phyloP scores from a whole-genome alignment of 2,797 vertebrate species.

The Chromis chromis region DNA sequence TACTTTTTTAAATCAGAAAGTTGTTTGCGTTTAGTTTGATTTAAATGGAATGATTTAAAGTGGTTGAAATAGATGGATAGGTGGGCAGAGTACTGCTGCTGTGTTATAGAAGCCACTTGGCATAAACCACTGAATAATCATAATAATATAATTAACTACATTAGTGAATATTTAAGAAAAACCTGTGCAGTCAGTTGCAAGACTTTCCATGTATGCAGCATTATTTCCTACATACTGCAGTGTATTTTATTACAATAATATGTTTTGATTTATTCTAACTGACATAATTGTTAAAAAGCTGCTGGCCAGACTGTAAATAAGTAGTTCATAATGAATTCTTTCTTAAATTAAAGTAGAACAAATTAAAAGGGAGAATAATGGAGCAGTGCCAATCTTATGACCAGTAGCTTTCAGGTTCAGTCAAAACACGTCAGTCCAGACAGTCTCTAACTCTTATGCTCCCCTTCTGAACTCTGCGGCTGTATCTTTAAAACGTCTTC shows the following conservation, averaged over 20 bases:
- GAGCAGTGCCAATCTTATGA: background rate
- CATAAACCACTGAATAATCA: background rate
- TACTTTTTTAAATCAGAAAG: too few relatives aligned
- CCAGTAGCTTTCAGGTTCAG: conserved; percentile 37
- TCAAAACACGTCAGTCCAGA: conserved; percentile 31
- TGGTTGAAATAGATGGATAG: too few relatives aligned
- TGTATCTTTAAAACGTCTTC: conserved; percentile 78
- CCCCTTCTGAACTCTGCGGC: conserved; percentile 69
- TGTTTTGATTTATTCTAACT: background rate
- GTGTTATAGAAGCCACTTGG: too few relatives aligned
- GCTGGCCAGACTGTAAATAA: conserved; percentile 3
- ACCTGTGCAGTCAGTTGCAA: background rate
- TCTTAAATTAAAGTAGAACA: background rate
- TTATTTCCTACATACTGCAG: background rate
- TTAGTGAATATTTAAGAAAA: background rate
- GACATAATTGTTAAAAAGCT: background rate
- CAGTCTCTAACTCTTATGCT: conserved; percentile 34
- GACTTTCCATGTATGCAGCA: background rate
- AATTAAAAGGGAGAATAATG: conserved; percentile 6
- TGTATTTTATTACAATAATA: background rate
- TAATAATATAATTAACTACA: background rate
- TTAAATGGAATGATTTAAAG: too few relatives aligned
- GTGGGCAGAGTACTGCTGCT: too few relatives aligned
- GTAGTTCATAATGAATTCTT: background rate
- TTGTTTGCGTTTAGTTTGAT: too few relatives aligned